Evolutionary conservation across 2,113 vertebrate genomes (phyloP), one percentile per base, ranked within the genome.

Genomic region (Falcunculus frontatus): DNA sequence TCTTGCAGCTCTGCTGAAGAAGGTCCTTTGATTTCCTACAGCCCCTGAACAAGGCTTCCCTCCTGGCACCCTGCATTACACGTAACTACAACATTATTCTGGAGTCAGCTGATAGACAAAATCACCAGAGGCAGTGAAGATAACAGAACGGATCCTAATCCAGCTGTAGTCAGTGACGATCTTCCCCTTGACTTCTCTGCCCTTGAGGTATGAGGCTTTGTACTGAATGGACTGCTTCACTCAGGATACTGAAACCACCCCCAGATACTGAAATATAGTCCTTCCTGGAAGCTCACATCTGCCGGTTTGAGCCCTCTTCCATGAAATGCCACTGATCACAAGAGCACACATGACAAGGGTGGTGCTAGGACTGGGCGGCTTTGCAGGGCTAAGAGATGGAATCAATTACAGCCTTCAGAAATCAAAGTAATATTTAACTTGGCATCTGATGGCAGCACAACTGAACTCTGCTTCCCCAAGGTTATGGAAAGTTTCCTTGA

Each of bases 381-480:
- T 57, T 80, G n/a, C 46, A 77, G 37, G 39, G 15, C 11, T 39
- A 53, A 56, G 27, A 68, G 67, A 4, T 83, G 55, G 32, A 85
- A 90, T 70, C 37, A 84, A 59, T 75, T 47, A 33, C 37, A 68
- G 27, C 53, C 41, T 82, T 83, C 2, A 14, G 86, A 85, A 81
- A 72, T 37, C 41, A 77, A 91, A 92, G 35, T 87, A 93, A 83
- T 91, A 81, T 82, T 95, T 95, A 89, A 87, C 67, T 62, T 93
- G 59, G 29, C 42, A 57, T 93, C 87, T 88, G 32, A 46, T 78
- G 65, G 50, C 22, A 69, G 69, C 33, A 62, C 13, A 87, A 55
- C 23, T 44, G 87, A 89, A 52, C 39, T 87, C 23, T 70, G 18
- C 42, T 89, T 95, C 73, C 30, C 30, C 35, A 63, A 60, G 59